Evolutionary conservation across 1,140 invertebrate genomes (phyloP).

Genomic region (Penaeus indicus): DNA sequence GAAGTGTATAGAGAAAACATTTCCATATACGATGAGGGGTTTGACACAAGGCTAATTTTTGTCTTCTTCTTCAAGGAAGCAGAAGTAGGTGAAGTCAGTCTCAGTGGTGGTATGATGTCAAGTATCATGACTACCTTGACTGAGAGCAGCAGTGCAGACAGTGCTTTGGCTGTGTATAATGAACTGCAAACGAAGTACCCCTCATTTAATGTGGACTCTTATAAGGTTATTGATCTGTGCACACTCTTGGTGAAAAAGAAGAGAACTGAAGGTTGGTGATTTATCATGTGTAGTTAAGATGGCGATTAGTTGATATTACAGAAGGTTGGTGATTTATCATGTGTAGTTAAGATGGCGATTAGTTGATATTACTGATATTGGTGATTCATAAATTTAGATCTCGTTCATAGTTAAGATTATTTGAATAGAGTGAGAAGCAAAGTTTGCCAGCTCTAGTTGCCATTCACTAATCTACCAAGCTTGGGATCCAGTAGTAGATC

Average conservation of each 20-base stretch:
- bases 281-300: background rate
- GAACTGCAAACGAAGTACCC: conserved; percentile 7
- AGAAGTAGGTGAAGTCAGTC: background rate
- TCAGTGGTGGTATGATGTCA: conserved; percentile 39
- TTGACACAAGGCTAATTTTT: background rate
- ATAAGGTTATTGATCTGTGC: conserved; percentile 42
- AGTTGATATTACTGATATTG: too few relatives aligned
- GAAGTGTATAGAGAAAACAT: too few relatives aligned
- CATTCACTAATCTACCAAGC: too few relatives aligned
- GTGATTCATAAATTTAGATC: too few relatives aligned
- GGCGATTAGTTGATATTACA: too few relatives aligned
- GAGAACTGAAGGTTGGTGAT: conserved; percentile 19
- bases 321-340: conserved; percentile 2
- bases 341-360: too few relatives aligned
- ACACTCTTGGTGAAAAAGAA: conserved; percentile 17
- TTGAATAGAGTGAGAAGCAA: too few relatives aligned
- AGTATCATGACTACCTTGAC: conserved; percentile 8
- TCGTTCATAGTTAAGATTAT: too few relatives aligned
- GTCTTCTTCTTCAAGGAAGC: background rate
- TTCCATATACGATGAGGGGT: too few relatives aligned
- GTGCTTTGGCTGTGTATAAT: conserved; percentile 9
- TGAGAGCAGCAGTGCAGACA: background rate
- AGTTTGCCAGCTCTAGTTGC: too few relatives aligned
- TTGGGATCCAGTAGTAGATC: too few relatives aligned
- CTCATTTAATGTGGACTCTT: conserved; percentile 27